Conservation (phyloP, 2,113 vertebrate genomes). For the Catharus minimus region DNA sequence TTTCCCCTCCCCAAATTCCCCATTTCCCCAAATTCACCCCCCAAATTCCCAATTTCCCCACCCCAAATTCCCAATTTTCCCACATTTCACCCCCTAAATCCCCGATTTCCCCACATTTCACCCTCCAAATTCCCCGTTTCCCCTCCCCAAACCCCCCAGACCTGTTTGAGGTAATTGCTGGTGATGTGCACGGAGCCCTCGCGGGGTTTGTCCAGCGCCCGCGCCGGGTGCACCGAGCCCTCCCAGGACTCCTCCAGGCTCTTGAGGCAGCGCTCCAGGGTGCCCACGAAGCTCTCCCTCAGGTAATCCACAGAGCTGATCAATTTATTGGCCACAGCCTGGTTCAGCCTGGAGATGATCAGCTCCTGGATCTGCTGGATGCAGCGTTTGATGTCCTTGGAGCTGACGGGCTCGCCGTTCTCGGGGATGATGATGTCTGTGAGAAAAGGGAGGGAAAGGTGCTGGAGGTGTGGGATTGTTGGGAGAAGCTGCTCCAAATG, state of each 20-base stretch:
- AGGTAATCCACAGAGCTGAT: conserved; percentile 96
- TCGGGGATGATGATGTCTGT: conserved; percentile 90
- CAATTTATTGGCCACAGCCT: conserved; percentile 94
- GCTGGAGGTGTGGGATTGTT: no score
- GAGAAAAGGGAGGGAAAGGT: not conserved
- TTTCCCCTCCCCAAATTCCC: no score
- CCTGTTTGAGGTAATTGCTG: conserved; percentile 97
- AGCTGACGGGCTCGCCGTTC: conserved; percentile 90
- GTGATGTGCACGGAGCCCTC: conserved; percentile 83
- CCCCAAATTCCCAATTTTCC: no score
- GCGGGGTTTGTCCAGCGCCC: conserved; percentile 86
- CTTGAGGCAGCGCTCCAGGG: conserved; percentile 91
- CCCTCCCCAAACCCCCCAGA: not conserved
- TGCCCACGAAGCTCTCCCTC: conserved; percentile 95
- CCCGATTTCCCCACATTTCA: no score
- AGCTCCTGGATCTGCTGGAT: conserved; percentile 96
- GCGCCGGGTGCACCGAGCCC: conserved; percentile 63
- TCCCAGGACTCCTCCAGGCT: conserved; percentile 93
- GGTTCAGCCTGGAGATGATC: conserved; percentile 90
- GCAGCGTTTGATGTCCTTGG: conserved; percentile 92
- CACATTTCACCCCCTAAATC: no score
- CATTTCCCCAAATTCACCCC: no score
- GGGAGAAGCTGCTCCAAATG: fast-evolving
- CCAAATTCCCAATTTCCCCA: no score
- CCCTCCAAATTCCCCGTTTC: no score